Conservation (phyloP, 2,797 vertebrate genomes). For the Stomatorhinus walkeri region DNA sequence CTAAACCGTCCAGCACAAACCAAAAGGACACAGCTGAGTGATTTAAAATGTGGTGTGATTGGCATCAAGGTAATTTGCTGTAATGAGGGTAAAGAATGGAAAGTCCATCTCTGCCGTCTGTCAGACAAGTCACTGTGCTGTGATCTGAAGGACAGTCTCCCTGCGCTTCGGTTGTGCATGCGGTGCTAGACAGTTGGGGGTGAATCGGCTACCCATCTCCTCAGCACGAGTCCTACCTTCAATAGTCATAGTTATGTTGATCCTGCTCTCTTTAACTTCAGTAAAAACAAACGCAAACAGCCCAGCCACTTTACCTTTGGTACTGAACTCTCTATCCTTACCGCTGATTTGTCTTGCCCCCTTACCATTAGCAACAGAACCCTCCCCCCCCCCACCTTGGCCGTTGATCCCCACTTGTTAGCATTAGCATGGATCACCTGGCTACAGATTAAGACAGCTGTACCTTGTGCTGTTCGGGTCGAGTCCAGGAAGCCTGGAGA, state of each 20-base stretch:
- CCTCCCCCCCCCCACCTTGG: not conserved
- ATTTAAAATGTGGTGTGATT: not conserved
- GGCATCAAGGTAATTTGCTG: not conserved
- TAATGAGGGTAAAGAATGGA: not conserved
- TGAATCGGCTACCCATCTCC: not conserved
- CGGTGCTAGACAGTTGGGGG: not conserved
- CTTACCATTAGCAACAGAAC: not conserved
- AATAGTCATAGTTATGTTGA: not conserved
- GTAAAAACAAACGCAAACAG: not conserved
- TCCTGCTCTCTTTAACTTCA: not conserved
- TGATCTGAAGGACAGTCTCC: not conserved
- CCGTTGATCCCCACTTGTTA: not conserved
- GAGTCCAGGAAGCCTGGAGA: slow-evolving; percentile 99
- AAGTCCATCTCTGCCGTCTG: not conserved
- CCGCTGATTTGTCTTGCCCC: not conserved
- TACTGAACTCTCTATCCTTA: not conserved
- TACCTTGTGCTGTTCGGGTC: slow-evolving; percentile 99
- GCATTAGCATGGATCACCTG: slow-evolving; percentile 27
- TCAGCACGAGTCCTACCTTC: not conserved
- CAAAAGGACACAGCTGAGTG: not conserved
- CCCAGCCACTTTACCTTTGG: not conserved
- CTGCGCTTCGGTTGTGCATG: not conserved
- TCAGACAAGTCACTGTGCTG: not conserved
- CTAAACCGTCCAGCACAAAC: not conserved
- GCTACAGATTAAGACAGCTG: slow-evolving; percentile 67